Evolutionary conservation across 2,113 vertebrate species (phyloP).

Genomic region (Pituophis catenifer): DNA sequence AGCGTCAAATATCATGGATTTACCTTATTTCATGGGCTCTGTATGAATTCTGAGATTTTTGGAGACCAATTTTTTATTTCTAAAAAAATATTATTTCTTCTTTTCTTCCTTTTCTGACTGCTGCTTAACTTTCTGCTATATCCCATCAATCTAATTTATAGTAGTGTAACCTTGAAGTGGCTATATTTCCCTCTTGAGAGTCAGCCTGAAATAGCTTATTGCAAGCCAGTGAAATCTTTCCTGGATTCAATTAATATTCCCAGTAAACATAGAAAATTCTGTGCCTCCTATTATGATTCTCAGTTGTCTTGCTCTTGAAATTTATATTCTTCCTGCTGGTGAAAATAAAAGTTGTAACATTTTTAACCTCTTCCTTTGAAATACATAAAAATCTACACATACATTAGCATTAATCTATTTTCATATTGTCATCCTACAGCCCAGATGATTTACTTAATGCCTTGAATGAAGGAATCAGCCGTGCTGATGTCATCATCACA

Average conservation of each 20-base stretch:
- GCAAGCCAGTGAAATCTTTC: neutral
- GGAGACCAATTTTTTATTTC: neutral
- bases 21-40: neutral
- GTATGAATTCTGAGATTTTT: neutral
- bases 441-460: constrained; percentile 99
- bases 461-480: constrained; percentile 98
- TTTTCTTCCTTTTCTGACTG: neutral
- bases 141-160: neutral
- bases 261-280: constrained; percentile 12
- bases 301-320: neutral
- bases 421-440: constrained; percentile 73
- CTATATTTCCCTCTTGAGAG: neutral
- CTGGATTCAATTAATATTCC: constrained; percentile 14
- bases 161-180: neutral
- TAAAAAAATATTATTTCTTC: neutral
- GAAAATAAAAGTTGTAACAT: neutral
- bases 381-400: neutral
- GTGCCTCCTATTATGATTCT: constrained; percentile 4
- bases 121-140: neutral
- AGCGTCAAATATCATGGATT: neutral
- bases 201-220: neutral
- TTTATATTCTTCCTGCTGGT: neutral
- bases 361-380: neutral
- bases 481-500: constrained; percentile 99
- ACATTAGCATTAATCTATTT: constrained; percentile 54